Evolutionary conservation across 2,888 invertebrate genomes (phyloP).

Genomic region (Amorpha juglandis): DNA sequence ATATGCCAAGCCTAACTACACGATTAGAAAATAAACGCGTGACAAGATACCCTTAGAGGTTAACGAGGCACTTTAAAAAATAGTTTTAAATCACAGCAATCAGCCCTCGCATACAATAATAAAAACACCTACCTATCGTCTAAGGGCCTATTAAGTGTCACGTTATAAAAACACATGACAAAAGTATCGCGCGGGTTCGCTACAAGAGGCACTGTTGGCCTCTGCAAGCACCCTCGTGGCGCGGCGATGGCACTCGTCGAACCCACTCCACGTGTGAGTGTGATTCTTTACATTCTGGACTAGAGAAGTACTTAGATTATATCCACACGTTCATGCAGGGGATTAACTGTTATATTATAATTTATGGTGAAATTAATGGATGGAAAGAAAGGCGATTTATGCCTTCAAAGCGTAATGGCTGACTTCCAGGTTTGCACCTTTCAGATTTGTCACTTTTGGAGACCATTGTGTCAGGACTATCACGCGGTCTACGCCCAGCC

Average conservation of each 20-base stretch:
- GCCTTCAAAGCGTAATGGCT: no score
- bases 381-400: no score
- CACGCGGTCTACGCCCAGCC: no score
- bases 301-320: constrained; percentile 44
- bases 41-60: no score
- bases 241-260: constrained; percentile 52
- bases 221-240: constrained; percentile 44
- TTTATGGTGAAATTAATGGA: no score
- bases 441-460: no score
- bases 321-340: constrained; percentile 14
- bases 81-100: background rate
- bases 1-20: no score
- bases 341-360: background rate
- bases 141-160: background rate
- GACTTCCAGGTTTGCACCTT: no score
- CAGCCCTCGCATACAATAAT: background rate
- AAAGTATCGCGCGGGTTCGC: background rate
- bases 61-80: no score
- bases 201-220: constrained; percentile 1
- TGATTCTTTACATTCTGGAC: constrained; percentile 47
- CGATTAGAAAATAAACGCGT: no score
- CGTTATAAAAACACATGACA: constrained; percentile 9
- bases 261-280: constrained; percentile 47
- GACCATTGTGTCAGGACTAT: no score
- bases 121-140: background rate